phyloP scores from a whole-genome alignment of 1,140 invertebrate genomes.

The Drosophila lacertosa region DNA sequence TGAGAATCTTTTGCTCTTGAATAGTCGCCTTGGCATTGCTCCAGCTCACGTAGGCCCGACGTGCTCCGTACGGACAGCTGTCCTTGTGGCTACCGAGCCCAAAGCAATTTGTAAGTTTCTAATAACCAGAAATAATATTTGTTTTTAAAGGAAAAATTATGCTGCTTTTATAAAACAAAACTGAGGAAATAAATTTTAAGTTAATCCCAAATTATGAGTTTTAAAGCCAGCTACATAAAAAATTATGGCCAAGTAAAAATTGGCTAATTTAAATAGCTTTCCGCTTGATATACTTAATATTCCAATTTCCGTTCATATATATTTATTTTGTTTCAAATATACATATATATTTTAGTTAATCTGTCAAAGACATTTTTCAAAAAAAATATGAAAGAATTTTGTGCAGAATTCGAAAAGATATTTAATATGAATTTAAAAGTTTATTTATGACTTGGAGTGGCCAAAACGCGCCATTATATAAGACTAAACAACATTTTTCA shows the following conservation, averaged over 20 bases:
- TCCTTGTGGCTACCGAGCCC: conserved; percentile 21
- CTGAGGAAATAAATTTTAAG: background rate
- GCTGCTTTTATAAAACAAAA: background rate
- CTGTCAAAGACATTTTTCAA: conserved; percentile 2
- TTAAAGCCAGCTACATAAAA: background rate
- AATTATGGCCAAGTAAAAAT: background rate
- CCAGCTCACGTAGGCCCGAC: conserved; percentile 68
- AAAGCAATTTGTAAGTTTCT: conserved; percentile 2
- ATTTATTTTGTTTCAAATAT: background rate
- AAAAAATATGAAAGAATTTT: background rate
- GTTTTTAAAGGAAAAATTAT: background rate
- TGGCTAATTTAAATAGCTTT: background rate
- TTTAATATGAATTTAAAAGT: conserved; percentile 12
- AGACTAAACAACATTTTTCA: background rate
- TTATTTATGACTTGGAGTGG: conserved; percentile 9
- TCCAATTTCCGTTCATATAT: background rate
- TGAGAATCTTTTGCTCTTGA: conserved; percentile 10
- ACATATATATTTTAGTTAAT: conserved; percentile 10
- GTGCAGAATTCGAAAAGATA: conserved; percentile 1
- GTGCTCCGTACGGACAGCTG: background rate
- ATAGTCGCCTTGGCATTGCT: conserved; percentile 70
- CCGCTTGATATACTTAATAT: background rate
- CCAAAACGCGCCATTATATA: background rate
- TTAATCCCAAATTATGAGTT: background rate
- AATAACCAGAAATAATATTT: background rate